A percentile compares a stretch with the other conserved stretches of the same genome.
phyloP scores from a whole-genome alignment of 2,113 vertebrate genomes.

The Lipotes vexillifer region DNA sequence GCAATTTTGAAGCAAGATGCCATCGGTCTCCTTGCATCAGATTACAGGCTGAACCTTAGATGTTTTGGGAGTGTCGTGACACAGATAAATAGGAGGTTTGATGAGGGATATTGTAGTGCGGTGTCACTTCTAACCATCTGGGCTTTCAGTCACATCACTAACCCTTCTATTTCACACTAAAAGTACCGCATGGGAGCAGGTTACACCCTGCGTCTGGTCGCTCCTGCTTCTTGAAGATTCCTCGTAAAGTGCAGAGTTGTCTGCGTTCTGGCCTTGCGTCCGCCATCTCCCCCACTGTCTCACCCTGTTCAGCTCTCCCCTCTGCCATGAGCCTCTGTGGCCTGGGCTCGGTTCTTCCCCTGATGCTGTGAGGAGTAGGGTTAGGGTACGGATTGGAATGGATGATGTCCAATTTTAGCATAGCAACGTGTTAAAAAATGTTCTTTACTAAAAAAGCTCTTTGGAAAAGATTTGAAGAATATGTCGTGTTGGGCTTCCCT shows the following conservation, averaged over 20 bases:
- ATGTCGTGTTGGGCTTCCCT: too few species aligned
- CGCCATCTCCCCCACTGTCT: slow-evolving; percentile 40
- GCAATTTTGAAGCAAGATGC: background rate
- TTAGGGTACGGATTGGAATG: rapidly evolving
- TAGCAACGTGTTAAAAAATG: rapidly evolving
- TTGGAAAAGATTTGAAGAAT: background rate
- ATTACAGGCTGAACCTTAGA: background rate
- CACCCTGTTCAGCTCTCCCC: background rate
- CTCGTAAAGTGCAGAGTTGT: slow-evolving; percentile 71
- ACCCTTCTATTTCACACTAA: slow-evolving; percentile 56
- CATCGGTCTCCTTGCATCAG: background rate
- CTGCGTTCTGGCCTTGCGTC: slow-evolving; percentile 60
- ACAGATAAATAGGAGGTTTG: background rate
- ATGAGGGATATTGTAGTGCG: background rate
- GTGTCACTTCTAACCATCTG: slow-evolving; percentile 52
- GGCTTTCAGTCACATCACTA: slow-evolving; percentile 48
- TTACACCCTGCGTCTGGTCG: slow-evolving; percentile 45
- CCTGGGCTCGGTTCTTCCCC: slow-evolving; percentile 71
- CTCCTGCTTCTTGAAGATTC: slow-evolving; percentile 70
- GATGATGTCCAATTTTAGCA: background rate
- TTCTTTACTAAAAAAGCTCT: background rate
- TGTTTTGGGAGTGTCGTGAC: background rate
- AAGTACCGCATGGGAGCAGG: slow-evolving; percentile 62
- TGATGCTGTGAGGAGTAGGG: background rate
- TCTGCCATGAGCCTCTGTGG: slow-evolving; percentile 52